Percentiles rank a stretch among this genome's conserved stretches.
Evolutionary conservation across 2,888 invertebrate species (phyloP).

Genomic region (Hanleya hanleyi): DNA sequence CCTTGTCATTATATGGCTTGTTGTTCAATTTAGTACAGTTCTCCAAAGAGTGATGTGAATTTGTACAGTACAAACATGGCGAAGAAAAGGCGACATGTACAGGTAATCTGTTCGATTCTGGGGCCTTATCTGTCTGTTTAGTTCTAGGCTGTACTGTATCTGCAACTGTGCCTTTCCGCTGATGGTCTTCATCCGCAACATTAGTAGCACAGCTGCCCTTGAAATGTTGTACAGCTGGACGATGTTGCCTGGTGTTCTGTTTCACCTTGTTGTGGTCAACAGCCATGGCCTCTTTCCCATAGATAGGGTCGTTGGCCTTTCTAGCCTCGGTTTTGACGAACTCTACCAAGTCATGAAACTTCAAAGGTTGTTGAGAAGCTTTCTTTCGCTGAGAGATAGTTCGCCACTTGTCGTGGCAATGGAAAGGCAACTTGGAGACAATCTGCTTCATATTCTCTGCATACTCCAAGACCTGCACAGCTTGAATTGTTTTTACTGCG

Average conservation of each 20-base stretch:
- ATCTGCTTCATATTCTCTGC: background rate
- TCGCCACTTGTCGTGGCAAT: background rate
- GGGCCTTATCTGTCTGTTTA: too few relatives aligned
- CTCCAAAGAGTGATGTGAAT: background rate
- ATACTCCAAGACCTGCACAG: background rate
- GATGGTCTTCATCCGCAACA: background rate
- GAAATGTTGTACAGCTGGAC: background rate
- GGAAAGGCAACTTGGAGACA: background rate
- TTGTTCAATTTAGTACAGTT: background rate
- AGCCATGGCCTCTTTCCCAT: constrained; percentile 17
- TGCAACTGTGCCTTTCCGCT: too few relatives aligned
- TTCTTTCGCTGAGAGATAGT: background rate
- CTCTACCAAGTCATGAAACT: constrained; percentile 6
- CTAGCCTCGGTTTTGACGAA: constrained; percentile 14
- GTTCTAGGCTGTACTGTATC: too few relatives aligned
- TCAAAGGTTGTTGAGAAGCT: background rate
- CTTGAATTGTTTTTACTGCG: background rate
- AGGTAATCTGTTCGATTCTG: too few relatives aligned
- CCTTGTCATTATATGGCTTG: background rate
- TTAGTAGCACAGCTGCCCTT: background rate
- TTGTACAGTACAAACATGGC: background rate
- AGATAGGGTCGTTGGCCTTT: constrained; percentile 24
- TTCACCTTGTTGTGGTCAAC: background rate
- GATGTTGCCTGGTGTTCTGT: too few relatives aligned
- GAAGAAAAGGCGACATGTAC: too few relatives aligned